A percentile compares a stretch with the other conserved stretches of the same genome.
phyloP scores from a whole-genome alignment of 2,113 vertebrate species.

The Neotragus pygmaeus region DNA sequence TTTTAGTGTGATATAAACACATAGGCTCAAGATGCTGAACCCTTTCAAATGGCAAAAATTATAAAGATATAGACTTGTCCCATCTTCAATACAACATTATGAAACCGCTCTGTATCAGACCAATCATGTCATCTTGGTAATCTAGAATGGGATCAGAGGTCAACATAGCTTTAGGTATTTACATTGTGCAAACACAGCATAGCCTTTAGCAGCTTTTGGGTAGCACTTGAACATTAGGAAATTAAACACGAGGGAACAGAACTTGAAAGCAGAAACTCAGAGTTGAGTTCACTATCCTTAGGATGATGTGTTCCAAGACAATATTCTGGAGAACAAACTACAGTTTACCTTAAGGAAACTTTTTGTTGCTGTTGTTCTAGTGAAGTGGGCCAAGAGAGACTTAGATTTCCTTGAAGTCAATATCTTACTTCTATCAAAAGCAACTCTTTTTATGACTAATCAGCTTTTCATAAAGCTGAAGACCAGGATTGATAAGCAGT shows the following conservation, averaged over 20 bases:
- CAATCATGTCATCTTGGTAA: not conserved
- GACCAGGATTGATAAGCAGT: not conserved
- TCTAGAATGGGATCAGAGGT: constrained; percentile 16
- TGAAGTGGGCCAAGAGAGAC: not conserved
- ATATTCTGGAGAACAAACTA: not conserved
- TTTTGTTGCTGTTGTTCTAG: not conserved
- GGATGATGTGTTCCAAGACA: not conserved
- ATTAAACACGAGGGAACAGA: not conserved
- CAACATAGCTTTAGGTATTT: not conserved
- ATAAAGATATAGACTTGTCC: not conserved
- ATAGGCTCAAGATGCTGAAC: not conserved
- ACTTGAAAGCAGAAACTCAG: not conserved
- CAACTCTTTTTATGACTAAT: not conserved
- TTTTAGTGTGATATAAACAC: not conserved
- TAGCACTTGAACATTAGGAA: not conserved
- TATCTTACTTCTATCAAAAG: not conserved
- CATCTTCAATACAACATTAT: not conserved
- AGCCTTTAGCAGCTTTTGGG: not conserved
- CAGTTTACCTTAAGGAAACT: not conserved
- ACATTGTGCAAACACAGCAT: not conserved
- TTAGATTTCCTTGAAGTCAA: not conserved
- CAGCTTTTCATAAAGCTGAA: constrained; percentile 1
- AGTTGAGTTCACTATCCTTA: not conserved
- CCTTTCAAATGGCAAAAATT: not conserved
- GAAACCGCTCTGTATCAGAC: not conserved